Evolutionary conservation across 2,888 invertebrate species (phyloP).

Genomic region (Torymus texanus): DNA sequence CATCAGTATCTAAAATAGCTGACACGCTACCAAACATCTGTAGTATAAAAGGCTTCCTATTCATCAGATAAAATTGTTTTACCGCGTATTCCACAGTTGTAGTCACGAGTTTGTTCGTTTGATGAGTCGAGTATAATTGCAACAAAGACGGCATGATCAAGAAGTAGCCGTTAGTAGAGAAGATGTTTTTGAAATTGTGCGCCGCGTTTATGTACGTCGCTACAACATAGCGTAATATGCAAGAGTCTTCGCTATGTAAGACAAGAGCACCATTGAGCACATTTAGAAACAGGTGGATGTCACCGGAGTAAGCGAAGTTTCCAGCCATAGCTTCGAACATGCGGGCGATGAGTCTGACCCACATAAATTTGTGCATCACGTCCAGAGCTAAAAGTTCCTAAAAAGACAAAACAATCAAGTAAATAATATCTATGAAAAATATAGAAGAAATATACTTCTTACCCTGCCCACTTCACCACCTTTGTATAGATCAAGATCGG

Average conservation of each 20-base stretch:
- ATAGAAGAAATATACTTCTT: constrained; percentile 48
- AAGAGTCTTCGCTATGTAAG: constrained; percentile 96
- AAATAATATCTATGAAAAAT: background rate
- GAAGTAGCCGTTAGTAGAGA: constrained; percentile 97
- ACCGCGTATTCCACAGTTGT: constrained; percentile 98
- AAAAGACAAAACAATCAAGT: constrained; percentile 21
- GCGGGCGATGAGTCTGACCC: constrained; percentile 95
- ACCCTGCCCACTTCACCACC: constrained; percentile 93
- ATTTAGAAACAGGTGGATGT: constrained; percentile 97
- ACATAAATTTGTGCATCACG: constrained; percentile 98
- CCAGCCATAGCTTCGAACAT: constrained; percentile 99
- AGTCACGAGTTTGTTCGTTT: constrained; percentile 95
- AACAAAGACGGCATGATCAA: constrained; percentile 98
- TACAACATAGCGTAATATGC: constrained; percentile 95
- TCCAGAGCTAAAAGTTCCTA: constrained; percentile 93
- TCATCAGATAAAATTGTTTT: constrained; percentile 98
- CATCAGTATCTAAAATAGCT: constrained; percentile 94
- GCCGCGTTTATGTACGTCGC: constrained; percentile 98
- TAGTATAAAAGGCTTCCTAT: constrained; percentile 97
- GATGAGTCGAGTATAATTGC: constrained; percentile 97
- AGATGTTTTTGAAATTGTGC: constrained; percentile 98
- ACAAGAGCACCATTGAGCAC: constrained; percentile 97
- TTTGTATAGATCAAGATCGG: constrained; percentile 94
- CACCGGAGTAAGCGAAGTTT: constrained; percentile 96
- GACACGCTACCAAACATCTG: constrained; percentile 99